phyloP scores from a whole-genome alignment of 2,113 vertebrate species.

The Pelodiscus sinensis region DNA sequence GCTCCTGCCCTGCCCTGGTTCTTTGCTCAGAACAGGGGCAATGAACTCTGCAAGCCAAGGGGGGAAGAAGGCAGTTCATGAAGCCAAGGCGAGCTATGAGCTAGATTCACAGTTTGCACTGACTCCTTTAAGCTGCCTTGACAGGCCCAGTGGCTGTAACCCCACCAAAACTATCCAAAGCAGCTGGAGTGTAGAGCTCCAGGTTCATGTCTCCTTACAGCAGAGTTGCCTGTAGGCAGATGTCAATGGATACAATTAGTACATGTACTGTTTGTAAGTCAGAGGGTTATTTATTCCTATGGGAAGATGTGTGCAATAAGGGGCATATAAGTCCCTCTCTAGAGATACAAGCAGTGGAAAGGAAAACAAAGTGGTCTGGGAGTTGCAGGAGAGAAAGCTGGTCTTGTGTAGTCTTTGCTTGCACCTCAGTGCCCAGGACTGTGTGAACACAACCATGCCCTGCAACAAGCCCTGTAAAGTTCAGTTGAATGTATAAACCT shows the following conservation, averaged over 20 bases:
- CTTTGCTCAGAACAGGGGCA: neutral
- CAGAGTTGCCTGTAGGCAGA: neutral
- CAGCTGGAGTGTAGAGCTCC: neutral
- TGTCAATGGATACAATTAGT: neutral
- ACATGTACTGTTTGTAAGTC: neutral
- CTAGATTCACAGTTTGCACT: neutral
- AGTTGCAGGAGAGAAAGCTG: neutral
- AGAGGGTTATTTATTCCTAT: neutral
- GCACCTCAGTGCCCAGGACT: neutral
- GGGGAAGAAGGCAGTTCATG: neutral
- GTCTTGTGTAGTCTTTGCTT: neutral
- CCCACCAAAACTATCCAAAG: neutral
- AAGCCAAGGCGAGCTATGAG: neutral
- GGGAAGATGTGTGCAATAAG: accelerated
- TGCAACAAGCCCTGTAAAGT: neutral
- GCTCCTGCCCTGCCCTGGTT: neutral
- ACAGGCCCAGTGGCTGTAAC: neutral
- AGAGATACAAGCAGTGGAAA: neutral
- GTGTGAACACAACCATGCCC: neutral
- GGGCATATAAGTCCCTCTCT: neutral
- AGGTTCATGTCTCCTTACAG: neutral
- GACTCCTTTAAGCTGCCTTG: neutral
- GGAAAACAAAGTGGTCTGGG: neutral
- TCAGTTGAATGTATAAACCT: neutral
- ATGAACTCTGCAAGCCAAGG: neutral